Evolutionary conservation across 2,113 vertebrate genomes (phyloP).

Genomic region (Hypomesus transpacificus): DNA sequence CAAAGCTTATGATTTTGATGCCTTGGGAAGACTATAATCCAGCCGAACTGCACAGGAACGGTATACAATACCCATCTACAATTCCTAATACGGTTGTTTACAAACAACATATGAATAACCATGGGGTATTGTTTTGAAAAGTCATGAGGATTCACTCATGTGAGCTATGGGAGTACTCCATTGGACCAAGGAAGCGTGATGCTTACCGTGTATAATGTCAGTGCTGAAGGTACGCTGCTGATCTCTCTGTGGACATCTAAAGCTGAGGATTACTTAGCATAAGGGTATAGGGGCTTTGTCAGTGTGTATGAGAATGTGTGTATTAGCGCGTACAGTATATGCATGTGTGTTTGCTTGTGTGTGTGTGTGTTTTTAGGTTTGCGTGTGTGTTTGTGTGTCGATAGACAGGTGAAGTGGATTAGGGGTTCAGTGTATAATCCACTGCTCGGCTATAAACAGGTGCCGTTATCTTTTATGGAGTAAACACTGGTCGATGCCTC

Average conservation of each 20-base stretch:
- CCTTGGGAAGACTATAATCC: no score
- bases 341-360: background rate
- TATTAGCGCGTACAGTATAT: background rate
- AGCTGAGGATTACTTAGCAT: slow-evolving; percentile 17
- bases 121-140: no score
- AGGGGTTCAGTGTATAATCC: slow-evolving; percentile 36
- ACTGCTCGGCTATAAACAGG: slow-evolving; percentile 25
- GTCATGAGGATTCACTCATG: no score
- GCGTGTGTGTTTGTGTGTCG: slow-evolving; percentile 9
- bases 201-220: no score
- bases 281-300: background rate
- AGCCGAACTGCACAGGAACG: no score
- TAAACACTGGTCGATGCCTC: background rate
- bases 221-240: no score
- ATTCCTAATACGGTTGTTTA: no score
- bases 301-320: background rate
- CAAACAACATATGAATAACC: no score
- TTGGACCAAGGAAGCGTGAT: no score
- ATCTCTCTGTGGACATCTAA: background rate
- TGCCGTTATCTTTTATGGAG: slow-evolving; percentile 20
- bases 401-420: slow-evolving; percentile 34
- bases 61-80: no score
- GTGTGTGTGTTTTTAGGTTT: background rate
- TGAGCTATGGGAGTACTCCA: no score
- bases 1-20: no score